phyloP scores from a whole-genome alignment of 2,888 invertebrate species.

The Lamellibrachia columna region DNA sequence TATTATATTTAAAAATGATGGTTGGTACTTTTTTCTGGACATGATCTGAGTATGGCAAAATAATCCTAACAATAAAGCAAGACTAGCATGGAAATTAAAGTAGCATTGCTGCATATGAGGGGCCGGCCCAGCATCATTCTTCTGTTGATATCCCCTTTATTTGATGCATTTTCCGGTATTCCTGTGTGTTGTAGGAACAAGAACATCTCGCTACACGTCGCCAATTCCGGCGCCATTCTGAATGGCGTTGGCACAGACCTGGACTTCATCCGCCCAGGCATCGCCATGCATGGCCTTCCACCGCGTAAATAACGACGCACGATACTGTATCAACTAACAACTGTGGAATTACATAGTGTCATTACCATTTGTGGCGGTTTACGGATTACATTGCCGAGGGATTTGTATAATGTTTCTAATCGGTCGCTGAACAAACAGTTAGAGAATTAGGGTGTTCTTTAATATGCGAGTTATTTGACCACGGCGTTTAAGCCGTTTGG shows the following conservation, averaged over 20 bases:
- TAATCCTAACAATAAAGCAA: background rate
- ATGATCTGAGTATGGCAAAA: background rate
- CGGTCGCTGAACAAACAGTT: too few relatives aligned
- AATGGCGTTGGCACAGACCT: conserved; percentile 48
- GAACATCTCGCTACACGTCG: conserved; percentile 40
- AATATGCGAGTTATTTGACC: too few relatives aligned
- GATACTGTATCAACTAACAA: too few relatives aligned
- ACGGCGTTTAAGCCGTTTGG: too few relatives aligned
- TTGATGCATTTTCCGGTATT: background rate
- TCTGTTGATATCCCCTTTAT: background rate
- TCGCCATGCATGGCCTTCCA: conserved; percentile 49
- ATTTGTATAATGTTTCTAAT: too few relatives aligned
- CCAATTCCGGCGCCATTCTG: conserved; percentile 51
- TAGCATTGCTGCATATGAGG: background rate
- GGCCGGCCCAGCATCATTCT: background rate
- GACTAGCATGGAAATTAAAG: background rate
- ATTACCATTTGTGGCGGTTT: too few relatives aligned
- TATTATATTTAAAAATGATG: background rate
- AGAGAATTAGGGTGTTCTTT: too few relatives aligned
- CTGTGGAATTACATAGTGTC: background rate
- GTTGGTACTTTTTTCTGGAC: background rate
- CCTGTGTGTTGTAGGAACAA: background rate
- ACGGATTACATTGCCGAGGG: too few relatives aligned
- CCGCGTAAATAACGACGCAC: conserved; percentile 38
- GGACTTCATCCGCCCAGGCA: conserved; percentile 52